phyloP scores from a whole-genome alignment of 2,113 vertebrate species.

The Tenebrosternarchus preto region DNA sequence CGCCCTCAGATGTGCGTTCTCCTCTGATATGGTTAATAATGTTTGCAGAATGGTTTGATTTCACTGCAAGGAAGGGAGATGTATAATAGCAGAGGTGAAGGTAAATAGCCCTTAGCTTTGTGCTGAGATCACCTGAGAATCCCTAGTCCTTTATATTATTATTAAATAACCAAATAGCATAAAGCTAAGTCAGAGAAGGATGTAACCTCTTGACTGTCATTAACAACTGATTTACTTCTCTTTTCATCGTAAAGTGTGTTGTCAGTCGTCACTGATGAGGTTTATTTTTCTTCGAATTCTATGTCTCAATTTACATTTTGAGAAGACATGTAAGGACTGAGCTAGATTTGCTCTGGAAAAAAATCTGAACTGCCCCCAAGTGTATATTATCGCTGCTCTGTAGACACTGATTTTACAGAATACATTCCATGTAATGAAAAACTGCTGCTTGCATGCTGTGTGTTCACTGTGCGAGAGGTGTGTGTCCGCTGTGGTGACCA shows the following conservation, averaged over 20 bases:
- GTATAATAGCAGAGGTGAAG: not conserved
- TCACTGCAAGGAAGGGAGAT: not conserved
- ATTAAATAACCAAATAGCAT: too few species aligned
- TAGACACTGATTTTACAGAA: constrained; percentile 50
- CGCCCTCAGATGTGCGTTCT: constrained; percentile 34
- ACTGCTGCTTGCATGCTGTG: constrained; percentile 63
- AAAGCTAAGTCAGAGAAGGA: too few species aligned
- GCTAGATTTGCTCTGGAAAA: not conserved
- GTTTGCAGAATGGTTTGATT: constrained; percentile 23
- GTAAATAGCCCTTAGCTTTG: not conserved
- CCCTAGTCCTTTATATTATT: too few species aligned
- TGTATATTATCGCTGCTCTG: constrained; percentile 55
- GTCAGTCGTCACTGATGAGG: not conserved
- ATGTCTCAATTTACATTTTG: not conserved
- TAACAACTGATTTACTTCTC: too few species aligned
- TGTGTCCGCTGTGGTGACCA: constrained; percentile 29
- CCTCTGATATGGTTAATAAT: constrained; percentile 7
- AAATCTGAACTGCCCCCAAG: constrained; percentile 23
- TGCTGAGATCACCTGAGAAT: not conserved
- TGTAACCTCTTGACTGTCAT: too few species aligned
- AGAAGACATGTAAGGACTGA: not conserved
- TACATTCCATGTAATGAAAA: constrained; percentile 53
- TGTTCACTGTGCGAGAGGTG: constrained; percentile 33
- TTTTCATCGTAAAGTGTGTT: too few species aligned
- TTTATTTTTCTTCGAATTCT: not conserved